These are phyloP conservation scores for Leucoptera coffeella DNA, from an alignment of 2,888 invertebrate species.

Conservation along the genomic window DNA sequence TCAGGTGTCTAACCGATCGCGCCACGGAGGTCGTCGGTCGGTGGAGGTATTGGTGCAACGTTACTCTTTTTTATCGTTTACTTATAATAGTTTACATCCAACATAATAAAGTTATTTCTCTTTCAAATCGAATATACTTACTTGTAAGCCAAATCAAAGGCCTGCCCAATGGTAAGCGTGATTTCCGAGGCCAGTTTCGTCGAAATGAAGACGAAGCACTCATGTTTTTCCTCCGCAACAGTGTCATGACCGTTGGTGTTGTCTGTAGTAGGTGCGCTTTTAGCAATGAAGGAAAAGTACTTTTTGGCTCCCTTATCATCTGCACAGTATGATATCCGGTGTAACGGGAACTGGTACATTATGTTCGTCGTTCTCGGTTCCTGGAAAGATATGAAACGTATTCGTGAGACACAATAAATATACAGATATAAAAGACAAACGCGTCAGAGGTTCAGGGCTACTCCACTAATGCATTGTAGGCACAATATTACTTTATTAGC, in stretches of 20 bases:
- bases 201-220: conserved; percentile 95
- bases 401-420: no score
- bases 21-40: no score
- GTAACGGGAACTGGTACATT: conserved; percentile 91
- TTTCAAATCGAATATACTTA: no score
- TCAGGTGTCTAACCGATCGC: no score
- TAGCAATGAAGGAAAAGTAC: conserved; percentile 93
- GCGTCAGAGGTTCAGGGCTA: no score
- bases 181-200: conserved; percentile 97
- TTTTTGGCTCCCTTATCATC: conserved; percentile 98
- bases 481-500: no score
- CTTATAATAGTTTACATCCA: no score
- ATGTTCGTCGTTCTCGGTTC: conserved; percentile 73
- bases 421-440: no score
- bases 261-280: conserved; percentile 38
- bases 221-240: conserved; percentile 63
- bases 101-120: no score
- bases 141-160: conserved; percentile 95
- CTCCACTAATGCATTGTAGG: no score
- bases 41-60: no score
- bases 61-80: no score
- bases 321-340: conserved; percentile 97
- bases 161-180: conserved; percentile 95
- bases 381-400: conserved; percentile 22
- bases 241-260: conserved; percentile 40